Evolutionary conservation across 2,888 invertebrate genomes (phyloP).

Genomic region (Erpobdella octoculata): DNA sequence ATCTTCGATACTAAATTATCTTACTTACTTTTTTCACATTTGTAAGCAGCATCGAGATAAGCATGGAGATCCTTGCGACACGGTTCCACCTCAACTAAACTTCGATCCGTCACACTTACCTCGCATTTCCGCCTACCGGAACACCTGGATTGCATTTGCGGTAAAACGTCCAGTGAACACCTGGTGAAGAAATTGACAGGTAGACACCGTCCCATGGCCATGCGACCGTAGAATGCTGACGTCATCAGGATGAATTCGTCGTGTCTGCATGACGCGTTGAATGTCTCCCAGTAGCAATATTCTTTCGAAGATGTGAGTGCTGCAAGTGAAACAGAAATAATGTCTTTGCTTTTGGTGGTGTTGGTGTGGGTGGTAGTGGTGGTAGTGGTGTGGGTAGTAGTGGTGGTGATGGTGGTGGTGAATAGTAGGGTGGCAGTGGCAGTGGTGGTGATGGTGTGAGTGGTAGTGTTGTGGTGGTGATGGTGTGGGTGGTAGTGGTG

Average conservation of each 20-base stretch:
- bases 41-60: constrained; percentile 26
- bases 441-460: neutral
- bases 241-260: constrained; percentile 28
- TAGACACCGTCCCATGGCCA: constrained; percentile 24
- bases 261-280: constrained; percentile 21
- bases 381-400: too few relatives aligned
- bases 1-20: too few relatives aligned
- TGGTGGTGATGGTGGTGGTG: neutral
- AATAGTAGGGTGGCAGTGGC: neutral
- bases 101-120: constrained; percentile 15
- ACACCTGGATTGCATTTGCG: constrained; percentile 22
- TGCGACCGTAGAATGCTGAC: constrained; percentile 27
- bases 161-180: constrained; percentile 23
- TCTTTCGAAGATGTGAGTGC: neutral
- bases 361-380: too few relatives aligned
- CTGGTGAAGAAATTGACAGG: constrained; percentile 27
- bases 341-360: too few relatives aligned
- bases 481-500: neutral
- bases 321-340: neutral
- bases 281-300: constrained; percentile 23
- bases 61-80: constrained; percentile 26
- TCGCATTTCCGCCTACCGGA: constrained; percentile 24
- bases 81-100: constrained; percentile 20
- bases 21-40: constrained; percentile 23
- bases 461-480: neutral